Evolutionary conservation across 2,888 invertebrate genomes (phyloP).

Genomic region (Idaea biselata): DNA sequence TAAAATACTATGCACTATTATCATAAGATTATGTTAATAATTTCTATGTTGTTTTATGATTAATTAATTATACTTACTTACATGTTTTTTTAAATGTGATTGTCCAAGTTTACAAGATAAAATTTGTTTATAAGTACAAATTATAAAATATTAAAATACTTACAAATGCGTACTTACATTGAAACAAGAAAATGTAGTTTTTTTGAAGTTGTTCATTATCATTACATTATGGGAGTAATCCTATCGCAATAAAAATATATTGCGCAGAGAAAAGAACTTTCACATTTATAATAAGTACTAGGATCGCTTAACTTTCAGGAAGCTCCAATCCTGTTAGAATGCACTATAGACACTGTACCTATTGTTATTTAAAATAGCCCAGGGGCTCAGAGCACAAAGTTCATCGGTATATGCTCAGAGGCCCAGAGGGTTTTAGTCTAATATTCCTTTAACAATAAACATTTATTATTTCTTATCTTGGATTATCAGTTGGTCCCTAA

Average conservation of each 20-base stretch:
- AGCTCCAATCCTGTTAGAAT: too few relatives aligned
- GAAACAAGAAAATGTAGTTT: background rate
- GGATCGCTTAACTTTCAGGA: too few relatives aligned
- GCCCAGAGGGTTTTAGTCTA: too few relatives aligned
- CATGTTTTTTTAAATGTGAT: slow-evolving; percentile 9
- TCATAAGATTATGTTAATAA: background rate
- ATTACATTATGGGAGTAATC: background rate
- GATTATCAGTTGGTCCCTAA: too few relatives aligned
- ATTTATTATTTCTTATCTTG: too few relatives aligned
- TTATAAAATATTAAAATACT: background rate
- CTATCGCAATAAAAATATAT: background rate
- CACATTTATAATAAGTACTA: too few relatives aligned
- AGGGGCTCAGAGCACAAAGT: too few relatives aligned
- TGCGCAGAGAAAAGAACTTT: too few relatives aligned
- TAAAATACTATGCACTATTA: background rate
- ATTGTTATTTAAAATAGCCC: too few relatives aligned
- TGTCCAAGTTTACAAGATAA: background rate
- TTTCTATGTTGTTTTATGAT: background rate
- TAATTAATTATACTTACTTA: background rate
- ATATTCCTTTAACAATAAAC: too few relatives aligned
- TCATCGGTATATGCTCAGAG: too few relatives aligned
- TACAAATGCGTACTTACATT: background rate
- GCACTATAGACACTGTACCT: too few relatives aligned
- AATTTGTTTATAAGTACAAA: background rate
- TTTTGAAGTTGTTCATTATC: background rate